phyloP scores from a whole-genome alignment of 2,113 vertebrate species.

The Notechis scutatus region DNA sequence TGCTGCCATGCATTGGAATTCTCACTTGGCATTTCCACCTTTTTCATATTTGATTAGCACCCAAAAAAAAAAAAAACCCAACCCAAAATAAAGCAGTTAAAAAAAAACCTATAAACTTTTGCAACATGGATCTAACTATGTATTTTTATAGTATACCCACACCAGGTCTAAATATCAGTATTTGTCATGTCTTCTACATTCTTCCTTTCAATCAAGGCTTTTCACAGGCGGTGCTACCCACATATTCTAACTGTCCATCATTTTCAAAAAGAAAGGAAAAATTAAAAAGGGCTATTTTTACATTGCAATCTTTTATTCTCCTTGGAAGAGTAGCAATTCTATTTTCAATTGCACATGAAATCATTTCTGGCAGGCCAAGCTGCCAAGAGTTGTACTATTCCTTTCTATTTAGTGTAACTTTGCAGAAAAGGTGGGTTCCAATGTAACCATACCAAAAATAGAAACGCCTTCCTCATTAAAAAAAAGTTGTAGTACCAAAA shows the following conservation, averaged over 20 bases:
- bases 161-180: slow-evolving; percentile 21
- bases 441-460: not conserved
- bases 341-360: not conserved
- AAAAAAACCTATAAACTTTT: not conserved
- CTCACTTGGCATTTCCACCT: not conserved
- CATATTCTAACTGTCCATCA: not conserved
- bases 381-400: not conserved
- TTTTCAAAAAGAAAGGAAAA: not conserved
- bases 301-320: not conserved
- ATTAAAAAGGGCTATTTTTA: not conserved
- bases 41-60: not conserved
- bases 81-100: not conserved
- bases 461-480: not conserved
- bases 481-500: not conserved
- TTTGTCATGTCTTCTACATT: not conserved
- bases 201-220: not conserved
- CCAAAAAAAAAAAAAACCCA: not conserved
- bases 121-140: not conserved
- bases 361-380: not conserved
- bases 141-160: not conserved
- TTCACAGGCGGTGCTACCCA: not conserved
- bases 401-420: not conserved
- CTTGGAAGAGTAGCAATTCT: not conserved
- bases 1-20: not conserved
- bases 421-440: not conserved